phyloP scores from a whole-genome alignment of 2,888 invertebrate genomes.

The Chaetogeoica ovagalla region DNA sequence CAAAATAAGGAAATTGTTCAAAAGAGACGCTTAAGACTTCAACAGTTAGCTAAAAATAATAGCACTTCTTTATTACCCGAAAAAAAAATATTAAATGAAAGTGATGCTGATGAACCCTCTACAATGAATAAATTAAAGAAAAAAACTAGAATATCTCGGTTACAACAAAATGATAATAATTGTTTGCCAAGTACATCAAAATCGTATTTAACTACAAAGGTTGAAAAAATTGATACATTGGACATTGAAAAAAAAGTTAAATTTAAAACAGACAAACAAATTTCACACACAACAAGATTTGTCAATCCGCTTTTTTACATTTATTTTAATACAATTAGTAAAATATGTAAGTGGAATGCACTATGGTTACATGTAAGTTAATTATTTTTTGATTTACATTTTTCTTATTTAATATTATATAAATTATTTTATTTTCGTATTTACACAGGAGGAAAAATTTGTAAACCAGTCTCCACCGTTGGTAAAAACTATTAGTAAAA shows the following conservation, averaged over 20 bases:
- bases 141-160: constrained; percentile 31
- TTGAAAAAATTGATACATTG: neutral
- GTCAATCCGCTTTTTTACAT: neutral
- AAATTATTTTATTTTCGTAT: neutral
- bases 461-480: constrained; percentile 13
- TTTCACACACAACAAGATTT: no score
- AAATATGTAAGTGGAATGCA: constrained; percentile 47
- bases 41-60: neutral
- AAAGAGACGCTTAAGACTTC: constrained; percentile 23
- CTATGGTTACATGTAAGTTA: constrained; percentile 41
- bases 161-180: constrained; percentile 2
- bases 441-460: constrained; percentile 30
- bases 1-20: constrained; percentile 43
- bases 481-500: constrained; percentile 15
- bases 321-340: constrained; percentile 40
- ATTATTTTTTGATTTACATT: neutral
- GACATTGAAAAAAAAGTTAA: neutral
- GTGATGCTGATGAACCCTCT: constrained; percentile 13
- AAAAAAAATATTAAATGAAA: neutral
- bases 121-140: constrained; percentile 17
- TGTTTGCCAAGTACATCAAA: constrained; percentile 31
- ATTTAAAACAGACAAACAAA: neutral
- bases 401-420: neutral
- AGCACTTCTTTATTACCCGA: neutral
- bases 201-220: neutral